Evolutionary conservation across 2,113 vertebrate genomes (phyloP).

Genomic region (Mixornis gularis): DNA sequence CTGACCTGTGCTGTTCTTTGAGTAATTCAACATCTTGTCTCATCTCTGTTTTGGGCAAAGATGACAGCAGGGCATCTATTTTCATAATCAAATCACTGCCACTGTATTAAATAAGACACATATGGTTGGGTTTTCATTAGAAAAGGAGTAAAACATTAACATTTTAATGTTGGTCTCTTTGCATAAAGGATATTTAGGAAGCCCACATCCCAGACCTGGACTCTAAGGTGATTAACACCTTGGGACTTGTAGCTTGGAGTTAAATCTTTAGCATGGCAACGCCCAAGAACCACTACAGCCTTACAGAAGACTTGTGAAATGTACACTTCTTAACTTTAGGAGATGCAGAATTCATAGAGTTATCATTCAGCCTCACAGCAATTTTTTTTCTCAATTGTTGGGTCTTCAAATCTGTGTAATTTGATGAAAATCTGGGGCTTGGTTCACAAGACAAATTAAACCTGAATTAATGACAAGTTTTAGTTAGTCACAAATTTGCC

Average conservation of each 20-base stretch:
- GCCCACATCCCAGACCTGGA: neutral
- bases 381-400: neutral
- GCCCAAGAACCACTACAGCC: neutral
- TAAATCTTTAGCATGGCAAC: neutral
- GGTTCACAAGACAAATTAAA: neutral
- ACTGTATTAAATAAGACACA: slow-evolving; percentile 61
- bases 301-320: neutral
- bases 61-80: slow-evolving; percentile 83
- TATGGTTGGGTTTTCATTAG: neutral
- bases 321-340: neutral
- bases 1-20: slow-evolving; percentile 86
- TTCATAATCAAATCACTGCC: slow-evolving; percentile 92
- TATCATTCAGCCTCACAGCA: neutral
- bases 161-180: neutral
- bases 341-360: neutral
- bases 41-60: slow-evolving; percentile 77
- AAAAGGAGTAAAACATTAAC: neutral
- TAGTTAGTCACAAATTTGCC: neutral
- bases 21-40: slow-evolving; percentile 77
- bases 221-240: neutral
- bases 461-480: neutral
- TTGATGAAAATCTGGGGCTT: neutral
- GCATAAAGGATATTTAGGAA: neutral
- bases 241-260: neutral
- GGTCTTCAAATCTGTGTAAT: neutral